Base-by-base conservation (phyloP, 2,797 vertebrate species). In the Fratercula arctica region DNA sequence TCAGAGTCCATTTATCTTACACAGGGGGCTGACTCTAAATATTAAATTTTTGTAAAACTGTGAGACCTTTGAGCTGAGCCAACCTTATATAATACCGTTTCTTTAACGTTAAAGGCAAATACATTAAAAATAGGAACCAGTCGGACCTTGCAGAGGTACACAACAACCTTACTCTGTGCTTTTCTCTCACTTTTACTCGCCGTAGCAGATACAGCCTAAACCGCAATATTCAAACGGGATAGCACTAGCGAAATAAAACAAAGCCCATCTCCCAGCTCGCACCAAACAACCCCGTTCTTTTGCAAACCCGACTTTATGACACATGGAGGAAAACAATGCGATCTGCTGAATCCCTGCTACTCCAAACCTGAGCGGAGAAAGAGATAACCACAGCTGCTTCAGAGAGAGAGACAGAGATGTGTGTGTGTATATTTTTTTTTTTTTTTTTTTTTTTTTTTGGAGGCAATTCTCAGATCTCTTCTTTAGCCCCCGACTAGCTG, bases 271-370 rank as follows among this genome's bases (percentile, higher is more conserved):
- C 98, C 98, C 97, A 97, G 97, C 96, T 97, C 94, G 64, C 95
- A 63, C 96, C 97, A 97, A 97, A 97, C 69, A 94, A 87, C 85
- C 90, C 48, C 80, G 93, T 96, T 98, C 96, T 98, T 98, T 97
- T 96, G 97, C 94, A 97, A 96, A 94, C 85, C 97, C 84, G 90
- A 97, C 95, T 99, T 99, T 98, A 98, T 98, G 93, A 97, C 94
- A 97, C 94, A 91, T 92, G 94, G 96, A 97, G 96, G 97, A 98
- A 97, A 97, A 97, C 96, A 97, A 85, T 74, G 85, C 67, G 45
- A 93, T 85, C 56, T 90, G 77, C 95, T 60, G 59, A 85, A 85
- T 45, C 57, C 73, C 29, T 48, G 28, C 63, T 75, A 29, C 61
- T 78, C 26, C 61, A 80, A 81, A 69, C 14, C 50, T 69, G 41